These are phyloP conservation scores for Oreotrochilus melanogaster DNA, from an alignment of 2,113 vertebrate genomes.

Conservation along the genomic window DNA sequence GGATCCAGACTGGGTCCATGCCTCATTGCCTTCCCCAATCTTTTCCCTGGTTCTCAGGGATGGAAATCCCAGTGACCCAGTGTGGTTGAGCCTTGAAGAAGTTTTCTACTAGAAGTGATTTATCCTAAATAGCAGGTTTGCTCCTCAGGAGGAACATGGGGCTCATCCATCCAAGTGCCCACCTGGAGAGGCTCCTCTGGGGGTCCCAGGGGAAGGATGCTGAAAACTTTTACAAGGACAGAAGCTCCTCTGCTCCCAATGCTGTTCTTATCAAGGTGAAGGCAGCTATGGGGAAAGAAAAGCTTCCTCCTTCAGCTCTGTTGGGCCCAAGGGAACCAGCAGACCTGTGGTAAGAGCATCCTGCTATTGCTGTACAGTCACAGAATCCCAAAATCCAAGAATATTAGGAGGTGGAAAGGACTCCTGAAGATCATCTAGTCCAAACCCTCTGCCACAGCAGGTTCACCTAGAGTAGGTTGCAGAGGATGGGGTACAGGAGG, in stretches of 20 bases:
- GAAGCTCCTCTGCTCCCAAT: not conserved
- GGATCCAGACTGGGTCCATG: not conserved
- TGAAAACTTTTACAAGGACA: not conserved
- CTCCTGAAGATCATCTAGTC: too few species aligned
- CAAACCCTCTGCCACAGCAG: too few species aligned
- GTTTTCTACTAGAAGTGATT: not conserved
- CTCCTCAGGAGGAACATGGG: not conserved
- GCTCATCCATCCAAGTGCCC: not conserved
- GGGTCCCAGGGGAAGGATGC: accelerated
- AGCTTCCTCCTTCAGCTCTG: not conserved
- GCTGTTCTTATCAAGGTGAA: not conserved
- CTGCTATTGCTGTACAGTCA: not conserved
- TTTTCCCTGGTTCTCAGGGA: not conserved
- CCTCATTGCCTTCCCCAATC: not conserved
- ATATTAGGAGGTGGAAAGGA: too few species aligned
- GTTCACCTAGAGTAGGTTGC: too few species aligned
- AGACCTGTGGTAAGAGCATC: not conserved
- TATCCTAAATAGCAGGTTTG: not conserved
- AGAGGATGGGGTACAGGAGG: too few species aligned
- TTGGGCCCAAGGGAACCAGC: not conserved
- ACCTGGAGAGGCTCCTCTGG: not conserved
- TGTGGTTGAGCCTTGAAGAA: accelerated
- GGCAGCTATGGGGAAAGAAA: not conserved
- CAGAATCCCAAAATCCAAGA: too few species aligned
- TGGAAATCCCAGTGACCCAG: not conserved